These are phyloP conservation scores for Cydia splendana DNA, from an alignment of 1,140 invertebrate species.

Conservation along the genomic window DNA sequence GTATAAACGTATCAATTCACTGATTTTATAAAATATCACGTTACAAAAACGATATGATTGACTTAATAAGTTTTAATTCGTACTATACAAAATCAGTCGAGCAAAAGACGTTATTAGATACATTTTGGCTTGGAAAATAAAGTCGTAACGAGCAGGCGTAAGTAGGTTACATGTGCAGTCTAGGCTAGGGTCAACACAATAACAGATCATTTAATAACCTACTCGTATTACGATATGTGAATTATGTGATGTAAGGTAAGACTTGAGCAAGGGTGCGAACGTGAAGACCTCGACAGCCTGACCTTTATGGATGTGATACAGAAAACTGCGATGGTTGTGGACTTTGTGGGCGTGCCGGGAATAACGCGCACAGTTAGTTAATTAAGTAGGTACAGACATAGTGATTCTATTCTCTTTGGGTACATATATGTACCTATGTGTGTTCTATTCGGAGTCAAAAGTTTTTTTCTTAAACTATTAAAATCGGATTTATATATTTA, in stretches of 20 bases:
- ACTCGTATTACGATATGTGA: not conserved
- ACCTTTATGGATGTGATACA: not conserved
- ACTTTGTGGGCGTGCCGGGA: not conserved
- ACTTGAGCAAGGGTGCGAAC: not conserved
- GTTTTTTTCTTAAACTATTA: too few relatives aligned
- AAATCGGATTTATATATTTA: too few relatives aligned
- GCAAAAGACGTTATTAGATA: not conserved
- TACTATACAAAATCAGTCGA: not conserved
- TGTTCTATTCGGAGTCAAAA: too few relatives aligned
- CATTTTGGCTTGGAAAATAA: not conserved
- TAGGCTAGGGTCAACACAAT: slow-evolving; percentile 5
- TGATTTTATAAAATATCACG: not conserved
- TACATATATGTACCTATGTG: too few relatives aligned
- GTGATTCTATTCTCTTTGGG: too few relatives aligned
- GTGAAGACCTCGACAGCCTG: not conserved
- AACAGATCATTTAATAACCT: not conserved
- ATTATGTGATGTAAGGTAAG: not conserved
- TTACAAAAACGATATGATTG: not conserved
- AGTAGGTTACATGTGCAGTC: not conserved
- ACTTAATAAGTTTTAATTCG: not conserved
- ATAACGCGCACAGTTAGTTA: not conserved
- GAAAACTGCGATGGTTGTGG: not conserved
- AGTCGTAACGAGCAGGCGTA: not conserved
- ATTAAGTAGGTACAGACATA: too few relatives aligned
- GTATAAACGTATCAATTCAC: not conserved